Conservation (phyloP, 2,113 vertebrate genomes). For the Lipophrys pholis region DNA sequence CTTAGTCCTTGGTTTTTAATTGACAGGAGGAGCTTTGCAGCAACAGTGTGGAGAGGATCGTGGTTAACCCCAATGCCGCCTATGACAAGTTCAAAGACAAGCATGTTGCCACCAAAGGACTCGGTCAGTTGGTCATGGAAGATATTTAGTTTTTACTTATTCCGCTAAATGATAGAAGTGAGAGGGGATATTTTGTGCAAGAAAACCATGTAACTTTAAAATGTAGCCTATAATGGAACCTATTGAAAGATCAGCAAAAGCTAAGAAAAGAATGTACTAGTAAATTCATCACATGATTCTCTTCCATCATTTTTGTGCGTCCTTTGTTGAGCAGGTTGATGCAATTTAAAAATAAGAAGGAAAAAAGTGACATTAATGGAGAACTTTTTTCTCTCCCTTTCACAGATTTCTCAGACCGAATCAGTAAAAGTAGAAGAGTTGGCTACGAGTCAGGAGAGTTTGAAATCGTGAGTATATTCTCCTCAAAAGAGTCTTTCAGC, state of each 20-base stretch:
- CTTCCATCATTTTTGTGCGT: no score
- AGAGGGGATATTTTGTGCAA: background rate
- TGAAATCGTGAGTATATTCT: slow-evolving; percentile 88
- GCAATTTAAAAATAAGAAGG: no score
- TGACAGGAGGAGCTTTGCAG: slow-evolving; percentile 95
- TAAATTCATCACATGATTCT: no score
- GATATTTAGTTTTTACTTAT: background rate
- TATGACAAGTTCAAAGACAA: slow-evolving; percentile 99
- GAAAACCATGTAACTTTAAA: no score
- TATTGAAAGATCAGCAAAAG: no score
- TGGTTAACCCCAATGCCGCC: slow-evolving; percentile 97
- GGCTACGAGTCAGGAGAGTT: slow-evolving; percentile 95
- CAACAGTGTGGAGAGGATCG: slow-evolving; percentile 95
- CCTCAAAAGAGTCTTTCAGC: background rate
- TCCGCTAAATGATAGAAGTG: background rate
- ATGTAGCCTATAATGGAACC: no score
- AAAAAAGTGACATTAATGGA: no score
- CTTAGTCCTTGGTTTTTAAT: slow-evolving; percentile 42
- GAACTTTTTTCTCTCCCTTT: slow-evolving; percentile 33
- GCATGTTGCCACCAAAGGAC: slow-evolving; percentile 90
- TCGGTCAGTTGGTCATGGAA: slow-evolving; percentile 86
- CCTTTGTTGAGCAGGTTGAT: no score
- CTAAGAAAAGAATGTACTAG: no score
- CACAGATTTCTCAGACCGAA: slow-evolving; percentile 95
- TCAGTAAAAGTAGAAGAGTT: slow-evolving; percentile 89